These are phyloP conservation scores for Sycophila sp. DNA, from an alignment of 1,140 invertebrate genomes.

Conservation along the genomic window DNA sequence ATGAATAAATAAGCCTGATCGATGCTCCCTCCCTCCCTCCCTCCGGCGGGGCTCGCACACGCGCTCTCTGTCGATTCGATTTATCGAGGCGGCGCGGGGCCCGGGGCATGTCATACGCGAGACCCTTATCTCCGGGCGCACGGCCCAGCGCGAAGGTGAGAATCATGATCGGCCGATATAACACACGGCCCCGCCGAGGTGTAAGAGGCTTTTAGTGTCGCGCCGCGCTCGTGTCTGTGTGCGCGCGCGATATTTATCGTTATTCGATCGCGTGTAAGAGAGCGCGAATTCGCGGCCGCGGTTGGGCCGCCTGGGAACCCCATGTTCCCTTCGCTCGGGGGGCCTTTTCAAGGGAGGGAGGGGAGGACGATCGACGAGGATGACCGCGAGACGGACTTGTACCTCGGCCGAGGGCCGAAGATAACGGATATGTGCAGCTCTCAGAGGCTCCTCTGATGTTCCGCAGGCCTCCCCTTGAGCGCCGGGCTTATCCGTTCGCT, in stretches of 20 bases:
- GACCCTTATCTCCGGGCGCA: conserved; percentile 54
- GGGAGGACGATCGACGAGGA: conserved; percentile 15
- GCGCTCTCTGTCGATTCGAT: conserved; percentile 24
- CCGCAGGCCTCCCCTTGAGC: too few species aligned
- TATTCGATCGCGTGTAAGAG: conserved; percentile 49
- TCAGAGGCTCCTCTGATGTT: too few species aligned
- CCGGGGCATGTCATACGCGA: conserved; percentile 59
- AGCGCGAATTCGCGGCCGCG: conserved; percentile 24
- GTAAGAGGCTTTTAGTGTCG: conserved; percentile 66
- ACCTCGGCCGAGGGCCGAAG: not conserved
- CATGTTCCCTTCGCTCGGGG: not conserved
- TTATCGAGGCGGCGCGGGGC: conserved; percentile 42
- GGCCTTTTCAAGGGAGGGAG: not conserved
- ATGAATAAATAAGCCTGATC: conserved; percentile 66
- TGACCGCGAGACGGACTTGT: conserved; percentile 23
- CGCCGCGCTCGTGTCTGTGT: conserved; percentile 15
- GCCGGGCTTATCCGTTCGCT: too few species aligned
- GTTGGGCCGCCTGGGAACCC: conserved; percentile 15
- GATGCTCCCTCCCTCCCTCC: conserved; percentile 46
- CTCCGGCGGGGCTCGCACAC: conserved; percentile 27
- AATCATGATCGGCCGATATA: conserved; percentile 59
- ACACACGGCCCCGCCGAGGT: conserved; percentile 46
- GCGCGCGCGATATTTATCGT: conserved; percentile 58
- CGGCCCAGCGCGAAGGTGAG: conserved; percentile 42
- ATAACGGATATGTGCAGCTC: conserved; percentile 26